These are phyloP conservation scores for Phataginus tetradactyla DNA, from an alignment of 2,797 vertebrate genomes.

Conservation along the genomic window DNA sequence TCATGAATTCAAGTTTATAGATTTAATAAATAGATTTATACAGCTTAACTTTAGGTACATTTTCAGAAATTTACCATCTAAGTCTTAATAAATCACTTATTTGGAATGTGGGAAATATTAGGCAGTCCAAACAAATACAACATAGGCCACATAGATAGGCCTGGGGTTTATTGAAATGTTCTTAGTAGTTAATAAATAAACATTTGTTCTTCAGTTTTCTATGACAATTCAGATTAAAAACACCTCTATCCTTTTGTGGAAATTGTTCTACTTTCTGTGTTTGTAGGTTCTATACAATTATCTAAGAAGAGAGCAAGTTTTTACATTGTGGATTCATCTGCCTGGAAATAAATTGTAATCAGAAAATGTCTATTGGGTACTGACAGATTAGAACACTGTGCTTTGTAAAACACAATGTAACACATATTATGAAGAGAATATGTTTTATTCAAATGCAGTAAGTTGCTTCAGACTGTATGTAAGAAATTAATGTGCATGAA, in stretches of 20 bases:
- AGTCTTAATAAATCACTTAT: not conserved
- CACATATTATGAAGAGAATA: not conserved
- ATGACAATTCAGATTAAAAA: not conserved
- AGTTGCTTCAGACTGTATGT: not conserved
- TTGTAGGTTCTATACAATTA: not conserved
- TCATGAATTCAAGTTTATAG: not conserved
- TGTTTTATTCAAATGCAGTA: not conserved
- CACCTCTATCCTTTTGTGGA: not conserved
- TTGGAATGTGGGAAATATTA: not conserved
- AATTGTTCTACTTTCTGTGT: not conserved
- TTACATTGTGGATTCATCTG: not conserved
- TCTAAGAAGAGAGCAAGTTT: not conserved
- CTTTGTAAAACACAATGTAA: not conserved
- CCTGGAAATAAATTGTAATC: not conserved
- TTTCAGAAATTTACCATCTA: not conserved
- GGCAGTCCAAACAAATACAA: not conserved
- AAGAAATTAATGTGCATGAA: not conserved
- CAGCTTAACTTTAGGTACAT: not conserved
- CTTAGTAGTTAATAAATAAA: not conserved
- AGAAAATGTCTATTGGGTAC: not conserved
- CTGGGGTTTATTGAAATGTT: not conserved
- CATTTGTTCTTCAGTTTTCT: not conserved
- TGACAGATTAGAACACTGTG: not conserved
- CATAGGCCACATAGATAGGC: not conserved
- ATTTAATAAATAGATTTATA: not conserved